These are phyloP conservation scores for Pelosia muscerda DNA, from an alignment of 2,888 invertebrate species.

Conservation along the genomic window DNA sequence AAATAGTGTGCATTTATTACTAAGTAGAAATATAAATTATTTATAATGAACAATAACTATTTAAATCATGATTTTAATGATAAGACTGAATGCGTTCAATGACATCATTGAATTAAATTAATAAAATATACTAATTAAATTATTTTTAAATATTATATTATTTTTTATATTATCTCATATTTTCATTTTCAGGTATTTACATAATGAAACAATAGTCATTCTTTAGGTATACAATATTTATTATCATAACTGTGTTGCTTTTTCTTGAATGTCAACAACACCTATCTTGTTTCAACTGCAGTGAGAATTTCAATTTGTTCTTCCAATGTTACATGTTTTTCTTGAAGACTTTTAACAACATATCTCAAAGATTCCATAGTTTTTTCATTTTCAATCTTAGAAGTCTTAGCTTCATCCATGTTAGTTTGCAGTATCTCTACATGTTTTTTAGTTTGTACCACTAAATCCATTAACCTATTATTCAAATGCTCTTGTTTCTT, in stretches of 20 bases:
- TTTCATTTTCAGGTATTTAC: not conserved
- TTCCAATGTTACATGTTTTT: slow-evolving; percentile 79
- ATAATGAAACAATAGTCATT: slow-evolving; percentile 2
- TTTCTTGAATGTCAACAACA: not conserved
- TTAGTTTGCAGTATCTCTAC: slow-evolving; percentile 69
- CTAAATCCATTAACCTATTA: slow-evolving; percentile 66
- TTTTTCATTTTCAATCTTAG: slow-evolving; percentile 69
- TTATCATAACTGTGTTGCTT: not conserved
- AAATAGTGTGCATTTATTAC: slow-evolving; percentile 51
- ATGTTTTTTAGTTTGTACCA: slow-evolving; percentile 72
- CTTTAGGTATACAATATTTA: not conserved
- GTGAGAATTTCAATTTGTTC: slow-evolving; percentile 82
- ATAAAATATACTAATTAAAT: slow-evolving; percentile 22
- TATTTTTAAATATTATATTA: slow-evolving; percentile 1
- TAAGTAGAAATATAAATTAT: slow-evolving; percentile 26
- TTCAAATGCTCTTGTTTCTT: slow-evolving; percentile 79
- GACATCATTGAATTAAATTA: slow-evolving; percentile 27
- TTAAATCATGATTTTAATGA: slow-evolving; percentile 33
- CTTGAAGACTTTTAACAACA: slow-evolving; percentile 78
- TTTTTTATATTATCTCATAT: slow-evolving; percentile 26
- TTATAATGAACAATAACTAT: slow-evolving; percentile 33
- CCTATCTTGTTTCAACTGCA: slow-evolving; percentile 74
- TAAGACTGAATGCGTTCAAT: slow-evolving; percentile 51
- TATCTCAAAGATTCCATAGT: slow-evolving; percentile 75
- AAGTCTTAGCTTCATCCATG: slow-evolving; percentile 61